Conservation (phyloP, 1,140 invertebrate species). For the Camponotus pennsylvanicus region DNA sequence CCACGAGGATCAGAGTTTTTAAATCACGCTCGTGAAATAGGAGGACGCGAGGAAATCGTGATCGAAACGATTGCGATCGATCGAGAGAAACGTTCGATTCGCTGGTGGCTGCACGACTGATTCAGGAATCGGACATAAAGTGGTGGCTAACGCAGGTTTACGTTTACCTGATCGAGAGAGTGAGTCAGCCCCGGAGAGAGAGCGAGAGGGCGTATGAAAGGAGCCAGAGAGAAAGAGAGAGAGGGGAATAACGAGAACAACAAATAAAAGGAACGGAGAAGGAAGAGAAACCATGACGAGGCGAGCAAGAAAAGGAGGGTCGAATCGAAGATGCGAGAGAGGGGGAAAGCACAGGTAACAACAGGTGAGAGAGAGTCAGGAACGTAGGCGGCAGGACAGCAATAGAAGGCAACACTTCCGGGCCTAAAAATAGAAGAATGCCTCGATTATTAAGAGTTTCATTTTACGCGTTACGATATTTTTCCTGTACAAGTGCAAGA, state of each 20-base stretch:
- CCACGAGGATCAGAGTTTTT: not conserved
- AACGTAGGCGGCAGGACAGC: conserved; percentile 26
- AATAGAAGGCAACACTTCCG: conserved; percentile 12
- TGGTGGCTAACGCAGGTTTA: conserved; percentile 72
- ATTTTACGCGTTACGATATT: not conserved
- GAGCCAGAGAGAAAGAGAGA: conserved; percentile 39
- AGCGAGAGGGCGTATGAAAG: conserved; percentile 54
- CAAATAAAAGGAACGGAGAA: conserved; percentile 57
- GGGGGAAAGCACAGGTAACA: conserved; percentile 55
- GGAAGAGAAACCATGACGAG: conserved; percentile 33
- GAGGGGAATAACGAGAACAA: conserved; percentile 42
- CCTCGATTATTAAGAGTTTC: not conserved
- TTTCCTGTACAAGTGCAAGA: not conserved
- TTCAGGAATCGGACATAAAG: conserved; percentile 78
- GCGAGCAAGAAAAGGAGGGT: conserved; percentile 29
- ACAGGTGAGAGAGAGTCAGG: conserved; percentile 69
- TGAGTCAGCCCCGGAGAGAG: conserved; percentile 61
- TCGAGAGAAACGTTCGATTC: conserved; percentile 63
- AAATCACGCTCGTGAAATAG: not conserved
- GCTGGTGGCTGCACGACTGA: conserved; percentile 81
- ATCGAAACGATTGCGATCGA: conserved; percentile 18
- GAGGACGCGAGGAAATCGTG: not conserved
- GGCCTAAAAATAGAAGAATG: not conserved
- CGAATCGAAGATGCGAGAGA: conserved; percentile 8
- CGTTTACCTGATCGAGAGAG: conserved; percentile 76